Base-by-base conservation (phyloP, 2,888 invertebrate genomes). In the Dryadula phaetusa region DNA sequence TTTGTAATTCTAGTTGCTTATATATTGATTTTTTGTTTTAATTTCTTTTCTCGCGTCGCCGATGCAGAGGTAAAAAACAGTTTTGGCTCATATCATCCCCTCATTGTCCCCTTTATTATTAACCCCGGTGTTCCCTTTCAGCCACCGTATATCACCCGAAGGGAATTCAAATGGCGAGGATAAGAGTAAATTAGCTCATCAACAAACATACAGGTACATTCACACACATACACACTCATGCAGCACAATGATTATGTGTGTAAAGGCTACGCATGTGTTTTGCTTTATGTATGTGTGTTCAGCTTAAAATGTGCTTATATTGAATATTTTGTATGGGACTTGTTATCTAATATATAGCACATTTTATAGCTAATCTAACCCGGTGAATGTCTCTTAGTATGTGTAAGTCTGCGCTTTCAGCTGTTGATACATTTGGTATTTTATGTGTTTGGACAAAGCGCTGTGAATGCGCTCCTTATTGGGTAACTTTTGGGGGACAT, bases 131-230 rank as follows among this genome's bases (percentile, higher is more conserved):
- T 92, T 91, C 92, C 91, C 94, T 93, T 93, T 93, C 90, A 94
- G 94, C 91, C 90, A 93, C 84, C 93, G 93, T 87, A 92, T 93
- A 83, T 94, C 94, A 88, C 93, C 90, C 82, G 89, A 93, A 82
- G 93, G 92, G 84, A 89, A 92, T 82, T 93, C 94, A 72, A 94
- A 94, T 88, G 93, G 94, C 82, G 94, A 94, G 77, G 95, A 95
- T 84, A 95, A 95, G 89, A 91, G 91, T 94, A 90, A 94, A 94
- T 88, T 94, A 94, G 81, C 92, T 93, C 84, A 95, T 90, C 95
- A 95, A 83, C 96, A 96, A 92, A 96, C 96, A 68, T 96, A 96
- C 93, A 95, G 95, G 95, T 95, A 94, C 85, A 90, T 89, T 73
- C 75, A 81, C 79, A 79, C 79, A 76, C 71, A 66, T 47, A 46